These are phyloP conservation scores for Sebastes diploproa DNA, from an alignment of 2,797 vertebrate species.

Conservation along the genomic window DNA sequence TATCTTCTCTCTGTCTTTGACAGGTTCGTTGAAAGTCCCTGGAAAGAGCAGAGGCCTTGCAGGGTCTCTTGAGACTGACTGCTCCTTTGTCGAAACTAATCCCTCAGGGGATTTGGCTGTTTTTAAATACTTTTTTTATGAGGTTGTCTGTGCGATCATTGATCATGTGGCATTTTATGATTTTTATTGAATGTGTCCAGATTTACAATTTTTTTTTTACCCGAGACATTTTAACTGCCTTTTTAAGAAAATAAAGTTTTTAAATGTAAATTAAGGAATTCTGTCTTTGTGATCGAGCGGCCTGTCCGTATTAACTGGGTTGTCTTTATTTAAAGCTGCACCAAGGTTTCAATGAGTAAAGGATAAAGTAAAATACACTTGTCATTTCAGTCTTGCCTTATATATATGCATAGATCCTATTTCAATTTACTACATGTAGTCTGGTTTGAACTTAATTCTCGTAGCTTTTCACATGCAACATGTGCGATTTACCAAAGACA, in stretches of 20 bases:
- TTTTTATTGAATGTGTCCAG: neutral
- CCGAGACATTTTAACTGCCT: neutral
- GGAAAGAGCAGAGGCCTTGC: conserved; percentile 36
- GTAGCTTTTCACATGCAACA: neutral
- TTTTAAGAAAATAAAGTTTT: conserved; percentile 9
- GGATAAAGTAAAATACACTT: neutral
- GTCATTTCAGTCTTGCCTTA: neutral
- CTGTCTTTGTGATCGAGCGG: neutral
- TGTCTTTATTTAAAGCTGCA: neutral
- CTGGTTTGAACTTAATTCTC: neutral
- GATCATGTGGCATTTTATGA: neutral
- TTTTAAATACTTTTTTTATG: neutral
- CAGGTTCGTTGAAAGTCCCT: conserved; percentile 48
- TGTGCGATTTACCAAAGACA: too few relatives aligned
- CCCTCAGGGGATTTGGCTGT: neutral
- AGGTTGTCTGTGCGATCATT: neutral
- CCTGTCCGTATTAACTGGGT: neutral
- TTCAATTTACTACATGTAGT: neutral
- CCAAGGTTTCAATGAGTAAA: neutral
- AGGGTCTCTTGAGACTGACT: conserved; percentile 13
- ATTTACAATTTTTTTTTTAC: conserved; percentile 17
- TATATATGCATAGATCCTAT: neutral
- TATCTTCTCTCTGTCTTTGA: neutral
- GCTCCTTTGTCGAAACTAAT: neutral
- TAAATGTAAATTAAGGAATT: neutral